Percentiles rank a stretch among this genome's conserved stretches.
Evolutionary conservation across 2,888 invertebrate species (phyloP).

Genomic region (Pristionchus maxplancki): DNA sequence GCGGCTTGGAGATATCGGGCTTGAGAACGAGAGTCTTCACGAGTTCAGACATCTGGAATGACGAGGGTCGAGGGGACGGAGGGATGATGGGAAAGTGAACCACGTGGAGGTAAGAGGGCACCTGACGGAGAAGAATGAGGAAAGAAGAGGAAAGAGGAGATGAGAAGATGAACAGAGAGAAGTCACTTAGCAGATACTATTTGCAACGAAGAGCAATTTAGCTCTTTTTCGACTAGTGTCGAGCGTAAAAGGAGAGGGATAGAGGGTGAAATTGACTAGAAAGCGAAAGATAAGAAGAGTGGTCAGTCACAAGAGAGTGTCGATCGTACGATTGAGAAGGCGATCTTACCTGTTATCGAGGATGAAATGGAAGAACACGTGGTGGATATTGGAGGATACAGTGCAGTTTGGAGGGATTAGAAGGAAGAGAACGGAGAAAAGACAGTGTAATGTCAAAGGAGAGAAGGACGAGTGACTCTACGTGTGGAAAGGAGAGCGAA

Average conservation of each 20-base stretch:
- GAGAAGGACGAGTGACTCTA: background rate
- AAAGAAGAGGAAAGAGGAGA: conserved; percentile 5
- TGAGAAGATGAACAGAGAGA: background rate
- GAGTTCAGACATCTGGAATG: conserved; percentile 62
- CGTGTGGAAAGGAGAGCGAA: conserved; percentile 4
- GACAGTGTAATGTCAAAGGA: background rate
- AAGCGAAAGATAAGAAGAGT: conserved; percentile 30
- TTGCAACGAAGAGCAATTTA: background rate
- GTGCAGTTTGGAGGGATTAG: conserved; percentile 6
- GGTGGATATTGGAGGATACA: background rate
- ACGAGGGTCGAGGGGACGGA: background rate
- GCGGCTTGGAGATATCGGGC: conserved; percentile 87
- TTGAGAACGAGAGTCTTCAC: conserved; percentile 64
- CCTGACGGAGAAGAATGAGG: conserved; percentile 27
- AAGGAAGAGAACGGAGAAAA: background rate
- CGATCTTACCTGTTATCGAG: background rate
- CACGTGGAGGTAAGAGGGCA: conserved; percentile 40
- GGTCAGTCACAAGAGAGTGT: conserved; percentile 17
- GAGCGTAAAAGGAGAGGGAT: background rate
- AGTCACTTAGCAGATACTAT: background rate
- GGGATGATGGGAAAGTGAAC: background rate
- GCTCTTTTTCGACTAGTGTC: background rate
- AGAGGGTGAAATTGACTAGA: background rate
- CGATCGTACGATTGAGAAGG: background rate
- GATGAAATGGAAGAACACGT: conserved; percentile 2